phyloP scores from a whole-genome alignment of 2,113 vertebrate genomes.

The Ivindomyrus marchei region DNA sequence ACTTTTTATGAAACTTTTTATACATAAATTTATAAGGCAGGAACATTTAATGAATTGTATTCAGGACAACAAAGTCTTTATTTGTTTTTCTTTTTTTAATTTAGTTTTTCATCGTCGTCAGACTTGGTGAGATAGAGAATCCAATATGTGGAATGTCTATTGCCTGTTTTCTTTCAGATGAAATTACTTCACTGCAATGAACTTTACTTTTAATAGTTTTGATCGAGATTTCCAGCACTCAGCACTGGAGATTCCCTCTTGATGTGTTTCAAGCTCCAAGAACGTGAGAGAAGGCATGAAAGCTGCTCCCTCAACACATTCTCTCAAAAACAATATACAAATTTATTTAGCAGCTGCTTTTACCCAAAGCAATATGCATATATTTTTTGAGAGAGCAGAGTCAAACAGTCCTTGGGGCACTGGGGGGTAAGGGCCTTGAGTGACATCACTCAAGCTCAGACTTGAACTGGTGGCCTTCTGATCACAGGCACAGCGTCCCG shows the following conservation, averaged over 20 bases:
- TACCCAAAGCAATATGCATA: background rate
- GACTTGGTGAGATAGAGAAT: slow-evolving; percentile 11
- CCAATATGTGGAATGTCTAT: slow-evolving; percentile 22
- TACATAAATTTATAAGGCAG: slow-evolving; percentile 36
- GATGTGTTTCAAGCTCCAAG: background rate
- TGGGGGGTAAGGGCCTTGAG: background rate
- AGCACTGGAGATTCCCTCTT: background rate
- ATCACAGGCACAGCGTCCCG: background rate
- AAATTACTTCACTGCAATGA: slow-evolving; percentile 26
- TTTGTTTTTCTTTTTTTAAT: slow-evolving; percentile 22
- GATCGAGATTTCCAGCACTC: slow-evolving; percentile 22
- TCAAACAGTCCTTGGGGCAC: background rate
- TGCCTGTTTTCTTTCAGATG: slow-evolving; percentile 16
- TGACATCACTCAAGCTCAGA: background rate
- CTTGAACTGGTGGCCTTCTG: background rate
- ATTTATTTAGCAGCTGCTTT: background rate
- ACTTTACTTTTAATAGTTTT: slow-evolving; percentile 23
- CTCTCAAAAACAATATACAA: background rate
- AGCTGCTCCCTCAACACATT: background rate
- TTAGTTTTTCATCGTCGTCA: slow-evolving; percentile 14
- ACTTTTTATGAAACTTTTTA: slow-evolving; percentile 69
- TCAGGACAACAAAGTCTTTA: slow-evolving; percentile 33
- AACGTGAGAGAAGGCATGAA: background rate
- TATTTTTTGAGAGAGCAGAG: background rate
- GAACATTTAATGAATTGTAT: slow-evolving; percentile 37